Evolutionary conservation across 2,113 vertebrate genomes (phyloP).

Genomic region (Odontesthes bonariensis): DNA sequence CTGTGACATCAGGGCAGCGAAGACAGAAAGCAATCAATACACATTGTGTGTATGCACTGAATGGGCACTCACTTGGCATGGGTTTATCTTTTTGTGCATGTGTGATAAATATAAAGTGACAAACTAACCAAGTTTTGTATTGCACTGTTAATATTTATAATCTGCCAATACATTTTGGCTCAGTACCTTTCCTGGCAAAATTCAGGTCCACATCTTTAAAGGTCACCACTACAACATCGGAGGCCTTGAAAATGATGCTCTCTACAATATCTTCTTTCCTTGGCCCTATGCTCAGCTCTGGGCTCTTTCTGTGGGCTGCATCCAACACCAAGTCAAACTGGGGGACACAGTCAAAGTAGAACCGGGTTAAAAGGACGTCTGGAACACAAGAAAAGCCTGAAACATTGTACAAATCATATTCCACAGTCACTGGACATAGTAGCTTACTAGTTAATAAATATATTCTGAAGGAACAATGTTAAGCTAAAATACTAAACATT

Average conservation of each 20-base stretch:
- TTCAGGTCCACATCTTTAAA: constrained; percentile 98
- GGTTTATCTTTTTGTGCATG: constrained; percentile 20
- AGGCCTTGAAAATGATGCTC: constrained; percentile 97
- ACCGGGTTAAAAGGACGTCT: constrained; percentile 5
- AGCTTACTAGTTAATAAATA: background rate
- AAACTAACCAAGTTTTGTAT: background rate
- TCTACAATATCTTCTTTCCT: constrained; percentile 97
- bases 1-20: constrained; percentile 41
- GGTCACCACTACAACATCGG: constrained; percentile 95
- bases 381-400: constrained; percentile 8
- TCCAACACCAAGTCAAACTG: constrained; percentile 98
- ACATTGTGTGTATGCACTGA: constrained; percentile 20
- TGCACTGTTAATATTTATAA: background rate
- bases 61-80: constrained; percentile 10
- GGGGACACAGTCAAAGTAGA: constrained; percentile 43
- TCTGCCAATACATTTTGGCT: constrained; percentile 16
- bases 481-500: background rate
- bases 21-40: constrained; percentile 43
- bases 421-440: background rate
- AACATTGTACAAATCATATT: background rate
- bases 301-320: constrained; percentile 94
- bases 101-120: constrained; percentile 26
- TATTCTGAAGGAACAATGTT: background rate
- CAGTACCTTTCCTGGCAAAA: constrained; percentile 94
- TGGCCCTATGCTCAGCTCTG: constrained; percentile 88